A percentile compares a stretch with the other conserved stretches of the same genome.
phyloP scores from a whole-genome alignment of 2,888 invertebrate species.

The Microctonus aethiopoides region DNA sequence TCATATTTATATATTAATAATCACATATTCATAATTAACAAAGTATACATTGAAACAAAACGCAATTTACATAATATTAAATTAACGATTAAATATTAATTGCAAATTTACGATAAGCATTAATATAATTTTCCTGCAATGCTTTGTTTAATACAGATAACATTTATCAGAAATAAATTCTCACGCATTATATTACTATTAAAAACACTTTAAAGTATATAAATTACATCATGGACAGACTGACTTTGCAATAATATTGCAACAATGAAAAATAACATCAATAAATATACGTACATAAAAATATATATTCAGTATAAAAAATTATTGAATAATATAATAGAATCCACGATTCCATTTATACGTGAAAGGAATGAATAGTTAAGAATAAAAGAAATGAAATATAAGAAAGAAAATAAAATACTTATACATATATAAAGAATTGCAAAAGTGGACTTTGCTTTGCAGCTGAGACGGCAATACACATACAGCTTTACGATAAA shows the following conservation, averaged over 20 bases:
- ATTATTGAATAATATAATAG: background rate
- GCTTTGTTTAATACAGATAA: background rate
- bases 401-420: slow-evolving; percentile 18
- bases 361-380: background rate
- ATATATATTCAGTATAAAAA: background rate
- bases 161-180: background rate
- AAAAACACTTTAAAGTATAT: slow-evolving; percentile 7
- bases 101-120: too few species aligned
- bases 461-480: slow-evolving; percentile 38
- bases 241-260: slow-evolving; percentile 28
- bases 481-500: background rate
- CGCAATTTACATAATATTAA: background rate
- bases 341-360: background rate
- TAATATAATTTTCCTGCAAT: background rate
- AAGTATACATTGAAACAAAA: background rate
- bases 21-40: background rate
- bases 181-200: background rate
- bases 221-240: slow-evolving; percentile 34
- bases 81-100: background rate
- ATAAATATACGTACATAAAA: background rate
- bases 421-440: slow-evolving; percentile 10
- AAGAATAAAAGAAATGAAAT: slow-evolving; percentile 10
- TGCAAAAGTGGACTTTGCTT: slow-evolving; percentile 38
- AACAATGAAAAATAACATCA: slow-evolving; percentile 27
- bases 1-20: background rate